These are phyloP conservation scores for Philaethria dido DNA, from an alignment of 2,888 invertebrate species.

Conservation along the genomic window DNA sequence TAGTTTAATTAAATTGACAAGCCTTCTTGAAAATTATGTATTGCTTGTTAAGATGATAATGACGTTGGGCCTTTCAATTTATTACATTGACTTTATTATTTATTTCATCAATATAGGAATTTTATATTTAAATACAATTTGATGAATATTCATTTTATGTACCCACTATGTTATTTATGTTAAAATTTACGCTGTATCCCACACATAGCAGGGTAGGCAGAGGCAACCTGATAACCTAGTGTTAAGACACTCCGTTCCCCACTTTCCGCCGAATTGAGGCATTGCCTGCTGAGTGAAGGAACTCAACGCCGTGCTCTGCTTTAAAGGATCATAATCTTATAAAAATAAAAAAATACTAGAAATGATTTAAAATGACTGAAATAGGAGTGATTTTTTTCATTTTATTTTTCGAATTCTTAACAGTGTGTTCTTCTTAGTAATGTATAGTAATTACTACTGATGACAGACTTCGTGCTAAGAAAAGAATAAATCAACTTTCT, in stretches of 20 bases:
- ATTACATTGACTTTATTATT: conserved; percentile 4
- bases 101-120: not conserved
- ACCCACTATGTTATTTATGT: no score
- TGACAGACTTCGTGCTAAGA: conserved; percentile 13
- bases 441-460: conserved; percentile 14
- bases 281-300: no score
- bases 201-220: no score
- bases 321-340: no score
- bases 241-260: no score
- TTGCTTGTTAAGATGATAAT: conserved; percentile 11
- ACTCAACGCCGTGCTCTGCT: no score
- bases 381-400: no score
- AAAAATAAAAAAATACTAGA: no score
- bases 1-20: conserved; percentile 47
- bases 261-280: no score
- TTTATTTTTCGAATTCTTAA: conserved; percentile 10
- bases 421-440: conserved; percentile 21
- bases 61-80: conserved; percentile 14
- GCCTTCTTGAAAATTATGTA: conserved; percentile 33
- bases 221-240: no score
- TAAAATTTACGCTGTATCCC: no score
- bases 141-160: not conserved
- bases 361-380: no score
- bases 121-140: not conserved
- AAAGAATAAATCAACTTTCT: conserved; percentile 16